phyloP scores from a whole-genome alignment of 2,113 vertebrate species.

The Ascaphus truei region DNA sequence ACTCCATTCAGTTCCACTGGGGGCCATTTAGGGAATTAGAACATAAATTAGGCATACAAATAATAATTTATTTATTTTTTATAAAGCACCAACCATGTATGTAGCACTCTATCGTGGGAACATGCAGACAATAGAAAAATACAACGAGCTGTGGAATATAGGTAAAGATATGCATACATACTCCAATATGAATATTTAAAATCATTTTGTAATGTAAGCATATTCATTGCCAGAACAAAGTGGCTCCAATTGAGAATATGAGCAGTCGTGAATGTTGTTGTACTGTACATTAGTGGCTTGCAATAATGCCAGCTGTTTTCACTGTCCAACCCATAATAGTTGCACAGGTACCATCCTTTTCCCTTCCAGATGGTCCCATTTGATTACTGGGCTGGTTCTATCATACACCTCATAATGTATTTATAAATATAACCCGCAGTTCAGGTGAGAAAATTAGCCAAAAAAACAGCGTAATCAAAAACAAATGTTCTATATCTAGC shows the following conservation, averaged over 20 bases:
- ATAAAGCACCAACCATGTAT: too few species aligned
- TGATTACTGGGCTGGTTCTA: too few species aligned
- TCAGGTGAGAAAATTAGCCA: not conserved
- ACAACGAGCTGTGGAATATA: not conserved
- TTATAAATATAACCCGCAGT: not conserved
- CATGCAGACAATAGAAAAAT: too few species aligned
- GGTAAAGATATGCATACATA: not conserved
- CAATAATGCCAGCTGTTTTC: conserved; percentile 7
- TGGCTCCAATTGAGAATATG: not conserved
- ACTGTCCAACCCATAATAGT: conserved; percentile 17
- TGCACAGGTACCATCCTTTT: conserved; percentile 20
- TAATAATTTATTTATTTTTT: too few species aligned
- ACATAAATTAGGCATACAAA: too few species aligned
- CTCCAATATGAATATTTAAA: conserved; percentile 4
- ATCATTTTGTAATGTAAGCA: not conserved
- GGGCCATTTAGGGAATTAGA: too few species aligned
- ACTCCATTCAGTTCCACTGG: too few species aligned
- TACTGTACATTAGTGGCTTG: conserved; percentile 3
- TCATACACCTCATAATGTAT: not conserved
- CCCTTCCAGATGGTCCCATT: conserved; percentile 31
- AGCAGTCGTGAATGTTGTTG: not conserved
- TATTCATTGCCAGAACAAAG: not conserved
- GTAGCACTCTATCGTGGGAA: too few species aligned
- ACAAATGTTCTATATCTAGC: conserved; percentile 6
- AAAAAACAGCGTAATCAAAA: not conserved